Percentiles rank a stretch among this genome's conserved stretches.
Conservation (phyloP, 2,888 invertebrate genomes). For the Andrena marginata region DNA sequence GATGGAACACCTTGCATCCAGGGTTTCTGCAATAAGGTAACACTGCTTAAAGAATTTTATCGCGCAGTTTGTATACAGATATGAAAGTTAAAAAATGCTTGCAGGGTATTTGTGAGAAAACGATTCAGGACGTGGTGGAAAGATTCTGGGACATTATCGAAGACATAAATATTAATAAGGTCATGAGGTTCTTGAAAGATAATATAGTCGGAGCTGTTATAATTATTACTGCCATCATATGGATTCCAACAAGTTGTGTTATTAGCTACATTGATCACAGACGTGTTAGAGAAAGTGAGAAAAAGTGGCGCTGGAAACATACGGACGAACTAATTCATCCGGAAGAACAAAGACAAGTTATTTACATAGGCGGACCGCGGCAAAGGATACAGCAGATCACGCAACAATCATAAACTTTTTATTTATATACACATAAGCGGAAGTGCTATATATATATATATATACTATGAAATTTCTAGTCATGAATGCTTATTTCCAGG, state of each 20-base stretch:
- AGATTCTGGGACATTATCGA: conserved; percentile 99
- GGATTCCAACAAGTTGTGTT: conserved; percentile 97
- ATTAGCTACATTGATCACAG: conserved; percentile 94
- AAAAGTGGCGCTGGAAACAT: conserved; percentile 90
- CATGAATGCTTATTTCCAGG: conserved; percentile 28
- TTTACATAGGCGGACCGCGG: conserved; percentile 80
- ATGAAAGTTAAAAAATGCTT: conserved; percentile 17
- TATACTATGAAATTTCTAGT: conserved; percentile 52
- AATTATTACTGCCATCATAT: conserved; percentile 94
- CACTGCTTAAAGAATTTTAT: conserved; percentile 20
- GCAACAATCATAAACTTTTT: conserved; percentile 58
- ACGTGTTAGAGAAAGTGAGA: conserved; percentile 90
- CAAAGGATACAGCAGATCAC: conserved; percentile 62
- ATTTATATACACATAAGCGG: neutral
- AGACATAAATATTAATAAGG: conserved; percentile 97
- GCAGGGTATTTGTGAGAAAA: conserved; percentile 97
- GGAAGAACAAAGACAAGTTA: conserved; percentile 90
- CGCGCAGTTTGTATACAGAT: neutral
- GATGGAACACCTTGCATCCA: conserved; percentile 98
- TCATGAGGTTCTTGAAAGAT: conserved; percentile 94
- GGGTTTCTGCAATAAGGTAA: conserved; percentile 97
- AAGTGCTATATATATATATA: neutral
- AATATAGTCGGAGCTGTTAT: conserved; percentile 98
- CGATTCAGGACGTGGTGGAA: conserved; percentile 97
- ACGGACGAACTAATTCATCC: conserved; percentile 90